Evolutionary conservation across 2,888 invertebrate genomes (phyloP).

Genomic region (Heteropelma amictum): DNA sequence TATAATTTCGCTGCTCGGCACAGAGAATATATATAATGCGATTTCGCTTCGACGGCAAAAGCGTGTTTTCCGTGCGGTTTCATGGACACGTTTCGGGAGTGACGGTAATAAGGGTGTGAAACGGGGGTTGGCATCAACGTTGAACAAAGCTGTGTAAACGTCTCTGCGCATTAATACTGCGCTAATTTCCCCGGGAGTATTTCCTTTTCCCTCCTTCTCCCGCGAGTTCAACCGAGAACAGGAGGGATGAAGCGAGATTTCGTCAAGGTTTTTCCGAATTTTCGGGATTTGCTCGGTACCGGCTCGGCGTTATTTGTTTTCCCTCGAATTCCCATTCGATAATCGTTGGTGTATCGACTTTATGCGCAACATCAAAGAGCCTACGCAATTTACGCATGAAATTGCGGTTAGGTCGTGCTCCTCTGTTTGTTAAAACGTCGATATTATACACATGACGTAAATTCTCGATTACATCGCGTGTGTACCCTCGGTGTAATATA

Average conservation of each 20-base stretch:
- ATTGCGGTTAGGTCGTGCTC: neutral
- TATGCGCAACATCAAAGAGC: neutral
- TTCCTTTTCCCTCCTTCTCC: neutral
- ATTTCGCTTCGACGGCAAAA: neutral
- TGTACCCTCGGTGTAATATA: neutral
- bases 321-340: too few species aligned
- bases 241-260: neutral
- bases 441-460: neutral
- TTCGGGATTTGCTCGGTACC: too few species aligned
- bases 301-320: too few species aligned
- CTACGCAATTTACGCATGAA: neutral
- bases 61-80: neutral
- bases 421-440: neutral
- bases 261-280: neutral
- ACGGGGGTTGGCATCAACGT: neutral
- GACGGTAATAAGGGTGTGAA: conserved; percentile 1
- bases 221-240: too few species aligned
- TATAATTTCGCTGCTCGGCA: neutral
- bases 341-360: too few species aligned
- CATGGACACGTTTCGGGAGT: neutral
- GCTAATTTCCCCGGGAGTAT: too few species aligned
- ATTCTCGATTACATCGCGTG: neutral
- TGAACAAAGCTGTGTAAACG: neutral
- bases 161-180: neutral
- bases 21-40: too few species aligned